Evolutionary conservation across 2,797 vertebrate genomes (phyloP).

Genomic region (Scolopax rusticola): DNA sequence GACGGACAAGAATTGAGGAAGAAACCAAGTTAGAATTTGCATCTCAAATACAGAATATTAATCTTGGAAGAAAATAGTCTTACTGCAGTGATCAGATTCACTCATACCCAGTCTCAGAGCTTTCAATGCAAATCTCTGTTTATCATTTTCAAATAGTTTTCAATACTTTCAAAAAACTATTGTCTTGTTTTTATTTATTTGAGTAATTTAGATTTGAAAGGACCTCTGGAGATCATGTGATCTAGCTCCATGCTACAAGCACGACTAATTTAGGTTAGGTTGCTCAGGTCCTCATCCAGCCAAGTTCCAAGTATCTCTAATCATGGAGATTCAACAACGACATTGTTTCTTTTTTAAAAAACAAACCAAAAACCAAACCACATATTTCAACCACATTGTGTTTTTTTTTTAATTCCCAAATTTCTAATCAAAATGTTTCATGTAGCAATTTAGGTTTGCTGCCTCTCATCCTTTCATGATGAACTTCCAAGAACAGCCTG

Average conservation of each 20-base stretch:
- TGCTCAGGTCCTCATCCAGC: neutral
- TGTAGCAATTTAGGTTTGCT: neutral
- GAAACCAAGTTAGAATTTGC: neutral
- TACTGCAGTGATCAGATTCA: neutral
- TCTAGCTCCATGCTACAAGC: neutral
- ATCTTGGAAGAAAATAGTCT: neutral
- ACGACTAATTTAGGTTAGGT: neutral
- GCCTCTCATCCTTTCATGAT: neutral
- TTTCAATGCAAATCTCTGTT: neutral
- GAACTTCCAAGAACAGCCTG: neutral
- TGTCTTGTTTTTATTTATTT: neutral
- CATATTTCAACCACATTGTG: neutral
- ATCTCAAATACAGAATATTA: neutral
- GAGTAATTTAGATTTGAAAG: neutral
- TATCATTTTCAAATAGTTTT: neutral
- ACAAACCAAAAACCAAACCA: no score
- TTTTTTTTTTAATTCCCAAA: neutral
- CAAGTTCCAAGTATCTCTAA: neutral
- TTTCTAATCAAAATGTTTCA: neutral
- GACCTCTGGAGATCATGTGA: neutral
- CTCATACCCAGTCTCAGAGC: neutral
- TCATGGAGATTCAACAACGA: neutral
- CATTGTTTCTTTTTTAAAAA: no score
- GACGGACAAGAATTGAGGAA: neutral
- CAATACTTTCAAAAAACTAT: neutral